These are phyloP conservation scores for Trichogramma dendrolimi DNA, from an alignment of 2,888 invertebrate genomes.

Conservation along the genomic window DNA sequence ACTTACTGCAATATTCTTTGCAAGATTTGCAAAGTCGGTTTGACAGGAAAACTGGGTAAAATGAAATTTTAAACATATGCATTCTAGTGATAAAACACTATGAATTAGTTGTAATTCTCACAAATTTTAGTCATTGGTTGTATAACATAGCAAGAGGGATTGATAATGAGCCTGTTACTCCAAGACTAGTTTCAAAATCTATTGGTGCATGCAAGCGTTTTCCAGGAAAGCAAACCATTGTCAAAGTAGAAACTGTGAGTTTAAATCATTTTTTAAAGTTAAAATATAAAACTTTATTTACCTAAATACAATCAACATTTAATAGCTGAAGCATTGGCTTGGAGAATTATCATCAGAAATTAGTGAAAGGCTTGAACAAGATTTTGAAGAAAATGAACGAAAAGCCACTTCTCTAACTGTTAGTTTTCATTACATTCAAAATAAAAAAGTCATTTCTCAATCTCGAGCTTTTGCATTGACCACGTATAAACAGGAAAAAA, in stretches of 20 bases:
- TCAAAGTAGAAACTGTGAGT: constrained; percentile 60
- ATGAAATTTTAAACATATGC: constrained; percentile 17
- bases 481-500: constrained; percentile 64
- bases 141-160: constrained; percentile 82
- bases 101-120: constrained; percentile 6
- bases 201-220: constrained; percentile 96
- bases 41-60: constrained; percentile 83
- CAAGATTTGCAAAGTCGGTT: constrained; percentile 69
- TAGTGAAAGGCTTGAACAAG: constrained; percentile 75
- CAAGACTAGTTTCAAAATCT: constrained; percentile 82
- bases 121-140: constrained; percentile 68
- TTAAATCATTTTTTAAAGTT: not conserved
- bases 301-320: constrained; percentile 29
- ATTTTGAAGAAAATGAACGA: constrained; percentile 75
- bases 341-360: constrained; percentile 77
- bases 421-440: constrained; percentile 56
- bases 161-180: constrained; percentile 81
- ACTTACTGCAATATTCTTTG: constrained; percentile 69
- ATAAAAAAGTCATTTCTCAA: constrained; percentile 38
- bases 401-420: constrained; percentile 76
- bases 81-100: not conserved
- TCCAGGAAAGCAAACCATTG: constrained; percentile 72
- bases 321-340: constrained; percentile 68
- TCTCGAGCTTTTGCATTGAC: constrained; percentile 63
- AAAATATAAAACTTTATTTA: not conserved